Evolutionary conservation across 2,113 vertebrate species (phyloP).

Genomic region (Poecilia latipinna): DNA sequence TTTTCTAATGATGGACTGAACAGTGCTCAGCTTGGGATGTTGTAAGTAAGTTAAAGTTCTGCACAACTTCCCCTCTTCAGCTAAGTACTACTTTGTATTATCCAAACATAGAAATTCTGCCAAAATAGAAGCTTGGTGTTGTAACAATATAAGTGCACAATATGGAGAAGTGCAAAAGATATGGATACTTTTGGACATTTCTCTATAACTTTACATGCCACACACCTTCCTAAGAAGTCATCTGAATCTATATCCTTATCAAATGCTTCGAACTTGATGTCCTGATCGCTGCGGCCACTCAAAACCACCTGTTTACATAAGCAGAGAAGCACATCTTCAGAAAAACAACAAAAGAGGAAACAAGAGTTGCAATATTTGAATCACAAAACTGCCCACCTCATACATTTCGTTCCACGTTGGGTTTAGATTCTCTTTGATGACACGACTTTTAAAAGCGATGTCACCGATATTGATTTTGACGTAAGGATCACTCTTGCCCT

Average conservation of each 20-base stretch:
- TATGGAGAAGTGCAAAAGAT: neutral
- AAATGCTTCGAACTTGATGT: slow-evolving; percentile 85
- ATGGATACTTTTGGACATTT: neutral
- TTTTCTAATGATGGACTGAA: too few species aligned
- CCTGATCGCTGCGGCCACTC: slow-evolving; percentile 74
- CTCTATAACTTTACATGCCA: neutral
- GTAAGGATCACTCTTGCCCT: slow-evolving; percentile 93
- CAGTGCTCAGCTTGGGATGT: too few species aligned
- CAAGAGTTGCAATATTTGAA: neutral
- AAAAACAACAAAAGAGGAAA: neutral
- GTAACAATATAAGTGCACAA: neutral
- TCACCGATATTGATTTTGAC: slow-evolving; percentile 83
- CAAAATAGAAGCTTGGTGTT: neutral
- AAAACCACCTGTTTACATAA: slow-evolving; percentile 79
- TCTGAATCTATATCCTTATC: slow-evolving; percentile 93
- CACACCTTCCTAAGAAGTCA: slow-evolving; percentile 90
- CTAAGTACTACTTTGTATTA: too few species aligned
- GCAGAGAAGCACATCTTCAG: neutral
- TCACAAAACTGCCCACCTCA: slow-evolving; percentile 78
- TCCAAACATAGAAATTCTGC: neutral
- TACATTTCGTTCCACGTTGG: slow-evolving; percentile 92
- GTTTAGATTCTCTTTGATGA: slow-evolving; percentile 89
- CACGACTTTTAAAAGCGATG: slow-evolving; percentile 82
- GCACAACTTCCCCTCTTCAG: too few species aligned
- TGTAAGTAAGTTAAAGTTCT: too few species aligned